Evolutionary conservation across 1,140 invertebrate species (phyloP), one percentile per base, ranked within the genome.

Genomic region (Hypothenemus hampei): DNA sequence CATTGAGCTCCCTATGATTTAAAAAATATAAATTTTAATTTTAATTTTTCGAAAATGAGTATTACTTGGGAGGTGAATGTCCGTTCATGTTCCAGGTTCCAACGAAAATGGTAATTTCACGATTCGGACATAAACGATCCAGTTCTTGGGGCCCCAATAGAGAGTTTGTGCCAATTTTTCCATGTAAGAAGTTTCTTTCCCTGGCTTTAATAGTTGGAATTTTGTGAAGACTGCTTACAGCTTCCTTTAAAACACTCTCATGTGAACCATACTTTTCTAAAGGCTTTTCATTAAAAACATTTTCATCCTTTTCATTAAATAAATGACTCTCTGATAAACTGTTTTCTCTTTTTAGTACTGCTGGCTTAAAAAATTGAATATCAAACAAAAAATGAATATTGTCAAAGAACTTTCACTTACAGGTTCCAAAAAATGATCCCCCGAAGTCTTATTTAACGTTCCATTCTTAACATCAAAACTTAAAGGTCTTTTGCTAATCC

Each of bases 51-150:
- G 13, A 18, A 41, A 5, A 29, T 41, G 2, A 18, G 18, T 67
- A n/a, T n/a, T n/a, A 69, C 81, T 79, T 91, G 15, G 84, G 83
- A 37, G 85, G 83, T 57, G 75, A 77, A 64, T 86, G 89, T 10
- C 89, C 89, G 74, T 93, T 93, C 91, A 97, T 95, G 71, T 98
- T 98, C 93, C 93, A 97, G 4, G 91, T 93, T 10, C 90, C 91
- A 48, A 95, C 82, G 75, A 93, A 94, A 57, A 97, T 84, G 59
- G 80, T 85, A 0, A 96, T 74, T 74, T 90, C 85, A 60, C 88
- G 78, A 65, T 88, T 84, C 4, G 91, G 90, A 64, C 97, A 82
- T 19, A 90, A 86, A 69, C 89, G 83, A 60, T 91, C 84, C 33
- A 97, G 74, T 68, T 96, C 92, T 20, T 81, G 79, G 6, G 84